Conservation (phyloP, 2,113 vertebrate genomes). For the Ellobius talpinus region DNA sequence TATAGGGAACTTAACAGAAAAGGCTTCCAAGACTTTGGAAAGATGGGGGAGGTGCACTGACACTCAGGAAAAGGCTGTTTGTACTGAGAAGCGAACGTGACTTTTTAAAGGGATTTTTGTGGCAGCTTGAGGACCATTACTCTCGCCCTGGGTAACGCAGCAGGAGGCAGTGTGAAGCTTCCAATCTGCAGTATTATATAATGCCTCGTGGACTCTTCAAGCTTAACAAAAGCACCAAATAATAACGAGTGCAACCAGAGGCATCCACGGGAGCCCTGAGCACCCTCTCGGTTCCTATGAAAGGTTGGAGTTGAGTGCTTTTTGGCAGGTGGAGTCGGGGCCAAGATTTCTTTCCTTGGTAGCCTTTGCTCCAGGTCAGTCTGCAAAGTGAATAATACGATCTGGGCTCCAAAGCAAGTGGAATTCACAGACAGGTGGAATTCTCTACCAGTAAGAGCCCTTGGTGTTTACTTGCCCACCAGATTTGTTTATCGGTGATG, state of each 20-base stretch:
- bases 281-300: not conserved
- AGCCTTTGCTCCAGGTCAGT: slow-evolving; percentile 64
- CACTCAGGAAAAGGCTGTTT: not conserved
- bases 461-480: slow-evolving; percentile 84
- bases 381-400: not conserved
- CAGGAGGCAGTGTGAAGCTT: not conserved
- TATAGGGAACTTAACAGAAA: fast-evolving
- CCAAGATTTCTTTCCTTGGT: not conserved
- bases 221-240: slow-evolving; percentile 65
- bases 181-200: slow-evolving; percentile 12
- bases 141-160: slow-evolving; percentile 13
- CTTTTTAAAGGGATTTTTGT: slow-evolving; percentile 42
- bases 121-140: slow-evolving; percentile 1
- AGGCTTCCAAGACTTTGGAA: not conserved
- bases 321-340: not conserved
- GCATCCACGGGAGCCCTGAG: not conserved
- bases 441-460: slow-evolving; percentile 80
- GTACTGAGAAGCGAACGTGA: not conserved
- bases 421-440: slow-evolving; percentile 78
- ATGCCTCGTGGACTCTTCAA: not conserved
- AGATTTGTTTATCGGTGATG: slow-evolving; percentile 87
- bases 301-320: not conserved
- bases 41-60: not conserved
- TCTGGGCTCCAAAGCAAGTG: slow-evolving; percentile 11
- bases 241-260: slow-evolving; percentile 37